A percentile compares a stretch with the other conserved stretches of the same genome.
These are phyloP conservation scores for Cheirogaleus major DNA, from an alignment of 2,797 vertebrate species.

Conservation along the genomic window DNA sequence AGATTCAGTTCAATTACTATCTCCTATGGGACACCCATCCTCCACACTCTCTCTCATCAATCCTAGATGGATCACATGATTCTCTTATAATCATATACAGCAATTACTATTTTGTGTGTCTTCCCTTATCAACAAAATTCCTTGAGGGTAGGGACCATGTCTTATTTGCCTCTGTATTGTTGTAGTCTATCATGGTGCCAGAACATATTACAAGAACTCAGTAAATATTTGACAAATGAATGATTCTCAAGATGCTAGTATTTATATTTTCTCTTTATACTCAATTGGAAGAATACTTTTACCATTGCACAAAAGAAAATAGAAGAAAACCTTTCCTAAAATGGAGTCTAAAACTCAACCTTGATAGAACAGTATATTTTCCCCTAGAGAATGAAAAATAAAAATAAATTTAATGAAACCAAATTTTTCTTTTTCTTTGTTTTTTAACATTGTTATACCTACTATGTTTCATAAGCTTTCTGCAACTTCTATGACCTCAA, in stretches of 20 bases:
- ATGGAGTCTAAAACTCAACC: background rate
- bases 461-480: background rate
- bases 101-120: background rate
- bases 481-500: constrained; percentile 22
- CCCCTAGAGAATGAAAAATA: background rate
- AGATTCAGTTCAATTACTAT: background rate
- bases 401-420: constrained; percentile 22
- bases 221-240: constrained; percentile 19
- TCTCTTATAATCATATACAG: background rate
- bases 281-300: background rate
- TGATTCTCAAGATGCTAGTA: background rate
- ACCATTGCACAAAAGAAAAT: background rate
- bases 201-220: background rate
- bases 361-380: background rate
- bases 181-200: background rate
- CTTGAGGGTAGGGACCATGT: background rate
- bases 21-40: background rate
- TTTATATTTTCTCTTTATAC: background rate
- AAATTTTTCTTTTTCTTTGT: background rate
- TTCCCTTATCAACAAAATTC: background rate
- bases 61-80: background rate
- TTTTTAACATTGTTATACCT: background rate
- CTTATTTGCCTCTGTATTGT: background rate
- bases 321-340: constrained; percentile 23
- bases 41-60: background rate